Percentiles rank a stretch among this genome's conserved stretches.
Evolutionary conservation across 2,113 vertebrate species (phyloP).

Genomic region (Neoarius graeffei): DNA sequence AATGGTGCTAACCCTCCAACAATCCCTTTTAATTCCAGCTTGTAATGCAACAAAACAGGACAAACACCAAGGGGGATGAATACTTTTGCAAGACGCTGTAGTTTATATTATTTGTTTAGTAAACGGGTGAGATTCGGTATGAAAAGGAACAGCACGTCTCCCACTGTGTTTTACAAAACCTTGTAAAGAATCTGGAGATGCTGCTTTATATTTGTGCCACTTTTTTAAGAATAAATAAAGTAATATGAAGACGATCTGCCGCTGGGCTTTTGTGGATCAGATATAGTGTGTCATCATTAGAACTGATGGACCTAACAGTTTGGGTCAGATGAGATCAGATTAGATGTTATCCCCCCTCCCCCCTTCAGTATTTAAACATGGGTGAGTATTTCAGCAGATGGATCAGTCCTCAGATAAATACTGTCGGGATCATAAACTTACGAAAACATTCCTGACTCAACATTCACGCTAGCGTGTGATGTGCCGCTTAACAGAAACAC

Average conservation of each 20-base stretch:
- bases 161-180: not conserved
- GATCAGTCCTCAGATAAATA: not conserved
- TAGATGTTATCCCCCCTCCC: not conserved
- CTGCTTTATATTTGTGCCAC: not conserved
- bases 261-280: not conserved
- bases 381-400: not conserved
- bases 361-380: not conserved
- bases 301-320: not conserved
- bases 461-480: not conserved
- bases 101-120: not conserved
- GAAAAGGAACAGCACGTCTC: not conserved
- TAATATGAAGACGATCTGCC: not conserved
- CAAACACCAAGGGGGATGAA: too few relatives aligned
- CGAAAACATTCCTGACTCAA: not conserved
- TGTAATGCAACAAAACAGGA: too few relatives aligned
- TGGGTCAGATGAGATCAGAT: not conserved
- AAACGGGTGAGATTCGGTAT: not conserved
- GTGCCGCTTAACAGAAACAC: not conserved
- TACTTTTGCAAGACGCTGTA: not conserved
- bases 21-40: too few relatives aligned
- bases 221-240: not conserved
- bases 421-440: not conserved
- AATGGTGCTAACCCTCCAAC: too few relatives aligned
- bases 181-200: not conserved
- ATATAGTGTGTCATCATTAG: not conserved